These are phyloP conservation scores for Andricus grossulariae DNA, from an alignment of 1,140 invertebrate genomes.

Conservation along the genomic window DNA sequence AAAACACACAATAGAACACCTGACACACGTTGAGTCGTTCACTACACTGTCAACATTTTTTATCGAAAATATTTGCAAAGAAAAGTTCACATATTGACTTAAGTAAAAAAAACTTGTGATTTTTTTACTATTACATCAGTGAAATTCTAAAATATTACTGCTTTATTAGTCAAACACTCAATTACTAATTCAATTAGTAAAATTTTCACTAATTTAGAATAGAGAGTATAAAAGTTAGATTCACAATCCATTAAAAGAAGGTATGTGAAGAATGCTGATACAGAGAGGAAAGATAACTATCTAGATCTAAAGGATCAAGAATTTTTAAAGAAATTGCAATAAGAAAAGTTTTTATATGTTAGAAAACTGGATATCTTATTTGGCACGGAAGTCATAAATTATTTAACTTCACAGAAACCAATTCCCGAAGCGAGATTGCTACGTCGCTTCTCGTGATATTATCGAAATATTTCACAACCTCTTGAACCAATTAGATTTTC, in stretches of 20 bases:
- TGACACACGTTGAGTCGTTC: too few species aligned
- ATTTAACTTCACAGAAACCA: conserved; percentile 16
- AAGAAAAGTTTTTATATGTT: conserved; percentile 7
- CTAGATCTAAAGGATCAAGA: not conserved
- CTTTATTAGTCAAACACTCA: too few species aligned
- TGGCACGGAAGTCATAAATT: conserved; percentile 25
- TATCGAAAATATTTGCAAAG: too few species aligned
- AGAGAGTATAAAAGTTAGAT: not conserved
- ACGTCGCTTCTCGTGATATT: conserved; percentile 3
- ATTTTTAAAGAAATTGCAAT: conserved; percentile 3
- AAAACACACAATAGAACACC: too few species aligned
- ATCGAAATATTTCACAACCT: conserved; percentile 11
- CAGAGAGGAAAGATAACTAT: not conserved
- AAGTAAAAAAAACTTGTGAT: too few species aligned
- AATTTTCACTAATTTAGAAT: too few species aligned
- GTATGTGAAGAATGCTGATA: not conserved
- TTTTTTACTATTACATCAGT: too few species aligned
- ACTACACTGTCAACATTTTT: too few species aligned
- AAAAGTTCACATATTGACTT: too few species aligned
- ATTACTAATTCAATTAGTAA: too few species aligned
- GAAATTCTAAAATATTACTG: too few species aligned
- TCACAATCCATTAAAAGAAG: not conserved
- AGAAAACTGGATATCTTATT: conserved; percentile 26
- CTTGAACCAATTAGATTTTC: not conserved
- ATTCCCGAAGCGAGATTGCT: conserved; percentile 8